A percentile compares a stretch with the other conserved stretches of the same genome.
phyloP scores from a whole-genome alignment of 2,113 vertebrate genomes.

The Amphilophus citrinellus region DNA sequence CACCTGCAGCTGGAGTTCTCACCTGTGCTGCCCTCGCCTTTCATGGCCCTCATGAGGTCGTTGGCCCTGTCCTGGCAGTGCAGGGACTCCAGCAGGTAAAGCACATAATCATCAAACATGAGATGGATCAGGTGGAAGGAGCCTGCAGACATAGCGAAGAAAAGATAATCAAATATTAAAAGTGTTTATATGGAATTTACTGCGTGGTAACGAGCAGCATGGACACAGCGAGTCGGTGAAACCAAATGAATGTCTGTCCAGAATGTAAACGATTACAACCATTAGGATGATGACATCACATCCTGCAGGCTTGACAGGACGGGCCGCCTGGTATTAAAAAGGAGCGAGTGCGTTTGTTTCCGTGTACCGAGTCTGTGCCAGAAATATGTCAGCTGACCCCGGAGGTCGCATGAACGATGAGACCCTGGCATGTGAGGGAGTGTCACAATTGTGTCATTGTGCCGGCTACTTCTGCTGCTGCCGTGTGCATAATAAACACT shows the following conservation, averaged over 20 bases:
- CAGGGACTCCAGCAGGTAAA: constrained; percentile 96
- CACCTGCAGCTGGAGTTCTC: constrained; percentile 47
- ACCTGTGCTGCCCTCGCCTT: constrained; percentile 91
- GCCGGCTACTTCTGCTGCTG: constrained; percentile 47
- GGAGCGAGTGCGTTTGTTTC: constrained; percentile 41
- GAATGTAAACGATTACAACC: not conserved
- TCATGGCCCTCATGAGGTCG: constrained; percentile 97
- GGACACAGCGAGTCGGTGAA: not conserved
- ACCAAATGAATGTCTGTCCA: not conserved
- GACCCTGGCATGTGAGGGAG: constrained; percentile 64
- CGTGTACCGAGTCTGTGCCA: constrained; percentile 57
- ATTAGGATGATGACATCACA: constrained; percentile 57
- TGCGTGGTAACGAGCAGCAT: not conserved
- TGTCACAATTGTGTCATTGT: constrained; percentile 76
- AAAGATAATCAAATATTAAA: not conserved
- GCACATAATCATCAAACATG: constrained; percentile 99
- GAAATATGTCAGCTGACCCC: constrained; percentile 75
- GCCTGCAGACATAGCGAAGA: constrained; percentile 78
- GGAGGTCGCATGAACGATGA: constrained; percentile 56
- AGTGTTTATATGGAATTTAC: not conserved
- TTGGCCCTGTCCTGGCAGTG: constrained; percentile 97
- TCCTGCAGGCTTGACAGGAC: constrained; percentile 47
- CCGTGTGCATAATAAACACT: constrained; percentile 77
- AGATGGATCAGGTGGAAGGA: constrained; percentile 98
- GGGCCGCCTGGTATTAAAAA: constrained; percentile 39